phyloP scores from a whole-genome alignment of 2,113 vertebrate species.

The Tragelaphus imberbis region DNA sequence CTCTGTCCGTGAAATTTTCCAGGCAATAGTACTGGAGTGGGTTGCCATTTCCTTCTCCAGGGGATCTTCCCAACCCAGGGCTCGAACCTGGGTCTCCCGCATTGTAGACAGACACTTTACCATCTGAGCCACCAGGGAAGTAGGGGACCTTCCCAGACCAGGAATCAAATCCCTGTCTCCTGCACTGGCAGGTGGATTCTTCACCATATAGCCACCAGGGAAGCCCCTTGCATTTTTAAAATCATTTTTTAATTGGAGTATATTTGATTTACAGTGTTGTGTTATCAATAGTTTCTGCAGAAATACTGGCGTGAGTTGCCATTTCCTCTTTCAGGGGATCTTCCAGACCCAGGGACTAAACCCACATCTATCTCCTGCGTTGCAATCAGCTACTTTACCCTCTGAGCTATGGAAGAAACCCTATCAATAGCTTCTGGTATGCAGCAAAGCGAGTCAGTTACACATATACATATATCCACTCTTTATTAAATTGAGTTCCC shows the following conservation, averaged over 20 bases:
- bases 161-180: background rate
- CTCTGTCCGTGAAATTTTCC: too few species aligned
- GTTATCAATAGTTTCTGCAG: background rate
- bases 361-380: background rate
- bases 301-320: background rate
- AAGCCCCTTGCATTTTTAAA: background rate
- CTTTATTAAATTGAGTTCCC: background rate
- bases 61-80: too few species aligned
- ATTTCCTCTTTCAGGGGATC: background rate
- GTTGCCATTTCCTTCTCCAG: too few species aligned
- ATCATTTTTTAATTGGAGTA: background rate
- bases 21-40: too few species aligned
- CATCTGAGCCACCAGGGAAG: too few species aligned
- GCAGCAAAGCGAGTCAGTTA: background rate
- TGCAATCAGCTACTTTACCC: background rate
- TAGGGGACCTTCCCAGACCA: background rate
- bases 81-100: too few species aligned
- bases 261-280: background rate
- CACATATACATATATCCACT: background rate
- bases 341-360: background rate
- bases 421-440: background rate
- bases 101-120: too few species aligned
- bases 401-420: background rate
- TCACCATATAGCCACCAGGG: background rate
- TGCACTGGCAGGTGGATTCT: background rate